Conservation (phyloP, 2,113 vertebrate genomes). For the Ammodytes marinus region DNA sequence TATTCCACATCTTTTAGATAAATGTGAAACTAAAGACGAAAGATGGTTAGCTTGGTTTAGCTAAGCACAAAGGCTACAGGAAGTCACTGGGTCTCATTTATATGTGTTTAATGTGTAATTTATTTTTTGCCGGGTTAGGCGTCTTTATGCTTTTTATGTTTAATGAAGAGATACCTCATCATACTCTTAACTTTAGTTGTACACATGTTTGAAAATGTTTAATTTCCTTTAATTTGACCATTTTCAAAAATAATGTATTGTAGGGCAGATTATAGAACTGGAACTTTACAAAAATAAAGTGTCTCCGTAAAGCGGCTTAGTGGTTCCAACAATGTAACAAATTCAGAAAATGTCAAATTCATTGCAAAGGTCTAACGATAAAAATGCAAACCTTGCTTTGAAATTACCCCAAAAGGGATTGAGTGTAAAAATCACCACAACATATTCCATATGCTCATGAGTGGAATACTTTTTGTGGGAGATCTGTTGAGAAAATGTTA, state of each 20-base stretch:
- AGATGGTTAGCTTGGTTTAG: neutral
- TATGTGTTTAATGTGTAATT: no score
- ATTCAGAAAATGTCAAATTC: neutral
- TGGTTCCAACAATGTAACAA: neutral
- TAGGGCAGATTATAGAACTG: neutral
- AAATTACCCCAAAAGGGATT: neutral
- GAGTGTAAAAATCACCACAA: slow-evolving; percentile 7
- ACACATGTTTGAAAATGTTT: neutral
- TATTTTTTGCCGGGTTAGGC: no score
- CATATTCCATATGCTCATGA: neutral
- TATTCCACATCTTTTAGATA: neutral
- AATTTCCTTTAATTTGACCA: slow-evolving; percentile 4
- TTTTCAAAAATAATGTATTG: neutral
- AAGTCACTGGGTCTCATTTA: no score
- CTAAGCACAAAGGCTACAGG: neutral
- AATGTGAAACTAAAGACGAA: neutral
- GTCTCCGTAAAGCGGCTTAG: neutral
- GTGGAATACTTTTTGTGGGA: slow-evolving; percentile 31
- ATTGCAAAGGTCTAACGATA: neutral
- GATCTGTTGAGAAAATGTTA: slow-evolving; percentile 41
- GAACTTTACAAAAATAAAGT: neutral
- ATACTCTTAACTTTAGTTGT: no score
- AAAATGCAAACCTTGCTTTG: neutral
- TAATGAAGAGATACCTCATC: neutral
- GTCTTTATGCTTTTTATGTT: neutral